Evolutionary conservation across 64 coral and sea anemone species (phyloP).

Genomic region (Montipora cactus): DNA sequence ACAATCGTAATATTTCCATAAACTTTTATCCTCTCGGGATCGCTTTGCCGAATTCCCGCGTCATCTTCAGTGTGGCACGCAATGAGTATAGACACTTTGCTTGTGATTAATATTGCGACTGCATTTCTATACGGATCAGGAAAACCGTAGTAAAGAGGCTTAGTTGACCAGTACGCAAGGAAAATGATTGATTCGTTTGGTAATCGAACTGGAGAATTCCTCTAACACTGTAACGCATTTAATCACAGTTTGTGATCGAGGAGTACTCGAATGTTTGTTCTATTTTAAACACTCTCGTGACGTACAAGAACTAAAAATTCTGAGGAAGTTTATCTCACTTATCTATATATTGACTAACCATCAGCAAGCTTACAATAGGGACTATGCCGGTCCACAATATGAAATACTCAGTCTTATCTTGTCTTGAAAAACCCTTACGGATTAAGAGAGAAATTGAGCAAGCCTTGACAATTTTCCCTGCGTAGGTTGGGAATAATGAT

Average conservation of each 20-base stretch:
- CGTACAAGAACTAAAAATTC: not conserved
- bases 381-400: not conserved
- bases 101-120: not conserved
- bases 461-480: not conserved
- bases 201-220: not conserved
- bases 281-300: conserved; percentile 19
- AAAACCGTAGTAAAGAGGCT: not conserved
- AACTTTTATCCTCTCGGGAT: not conserved
- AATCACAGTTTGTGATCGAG: not conserved
- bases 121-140: not conserved
- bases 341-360: conserved; percentile 21
- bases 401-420: too few species aligned
- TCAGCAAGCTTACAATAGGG: not conserved
- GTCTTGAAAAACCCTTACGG: too few species aligned
- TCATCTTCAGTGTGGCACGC: not conserved
- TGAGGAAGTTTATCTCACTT: not conserved
- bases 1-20: conserved; percentile 12
- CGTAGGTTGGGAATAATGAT: not conserved
- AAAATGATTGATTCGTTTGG: not conserved
- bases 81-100: not conserved
- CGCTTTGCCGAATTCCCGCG: not conserved
- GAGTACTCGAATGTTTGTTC: not conserved
- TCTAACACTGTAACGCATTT: not conserved
- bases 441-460: not conserved
- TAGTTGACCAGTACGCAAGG: not conserved